Evolutionary conservation across 2,888 invertebrate genomes (phyloP), one percentile per base, ranked within the genome.

Genomic region (Strigamia maritima): DNA sequence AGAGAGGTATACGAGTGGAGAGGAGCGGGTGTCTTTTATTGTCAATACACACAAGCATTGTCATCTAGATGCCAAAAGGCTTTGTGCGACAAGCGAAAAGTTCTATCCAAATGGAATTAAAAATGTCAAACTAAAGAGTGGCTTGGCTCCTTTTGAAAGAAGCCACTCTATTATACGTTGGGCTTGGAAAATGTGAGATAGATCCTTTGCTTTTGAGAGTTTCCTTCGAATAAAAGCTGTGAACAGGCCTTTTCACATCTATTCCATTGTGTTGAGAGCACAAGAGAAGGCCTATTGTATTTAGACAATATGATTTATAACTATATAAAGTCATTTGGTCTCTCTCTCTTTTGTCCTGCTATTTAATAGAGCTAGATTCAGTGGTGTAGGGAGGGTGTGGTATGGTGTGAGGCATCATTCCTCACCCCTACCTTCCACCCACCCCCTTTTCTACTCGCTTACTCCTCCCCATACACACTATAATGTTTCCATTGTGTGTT

Each of bases 261-360:
- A 35, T 74, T 74, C 74, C 74, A 74, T 74, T 74, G 74, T 74
- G 74, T 74, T 74, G 74, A 24, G 31, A 35, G 74, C 31, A 28
- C 31, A 28, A 28, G 74, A 28, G 28, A 28, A 35, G 31, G 74
- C 74, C 35, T 74, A 74, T 74, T 74, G 74, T 74, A 74, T 74
- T 74, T 74, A 74, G 74, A 74, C 74, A 74, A 74, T 74, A 74
- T 74, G 74, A 74, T 74, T 74, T 74, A 74, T 74, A 74, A 74
- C 74, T 35, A 35, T 74, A 74, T 74, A 74, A 74, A 74, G 74
- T 74, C 74, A 74, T 74, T 74, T 35, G 74, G 74, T 28, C 74
- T 74, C 74, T 35, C 74, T 74, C 74, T 74, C 54, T 54, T 54
- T 54, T 54, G 54, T 54, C 54, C 54, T 54, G 54, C 54, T 54